phyloP scores from a whole-genome alignment of 2,888 invertebrate species.

The Megastigmus dorsalis region DNA sequence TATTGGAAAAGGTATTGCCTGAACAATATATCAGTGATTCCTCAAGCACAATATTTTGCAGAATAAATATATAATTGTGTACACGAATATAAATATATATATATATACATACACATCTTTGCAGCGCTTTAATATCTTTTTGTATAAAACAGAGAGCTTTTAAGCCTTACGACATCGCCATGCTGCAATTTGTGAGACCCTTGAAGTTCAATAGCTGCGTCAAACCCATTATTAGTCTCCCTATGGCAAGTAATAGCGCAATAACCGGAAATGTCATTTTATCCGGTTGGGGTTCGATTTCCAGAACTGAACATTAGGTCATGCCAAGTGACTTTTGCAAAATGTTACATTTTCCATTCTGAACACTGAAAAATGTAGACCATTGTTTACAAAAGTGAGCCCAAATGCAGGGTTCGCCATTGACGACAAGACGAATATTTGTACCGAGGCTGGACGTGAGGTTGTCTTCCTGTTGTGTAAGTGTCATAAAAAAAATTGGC shows the following conservation, averaged over 20 bases:
- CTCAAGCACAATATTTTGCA: no score
- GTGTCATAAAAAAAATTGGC: no score
- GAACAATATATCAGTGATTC: no score
- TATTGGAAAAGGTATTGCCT: no score
- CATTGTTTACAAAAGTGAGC: constrained; percentile 55
- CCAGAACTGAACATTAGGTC: constrained; percentile 51
- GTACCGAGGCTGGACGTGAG: constrained; percentile 60
- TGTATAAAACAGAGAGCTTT: constrained; percentile 24
- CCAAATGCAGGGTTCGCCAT: constrained; percentile 56
- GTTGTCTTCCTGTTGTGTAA: constrained; percentile 51
- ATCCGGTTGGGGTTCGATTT: constrained; percentile 75
- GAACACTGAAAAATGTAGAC: constrained; percentile 59
- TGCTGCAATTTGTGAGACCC: constrained; percentile 71
- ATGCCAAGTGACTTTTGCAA: constrained; percentile 68
- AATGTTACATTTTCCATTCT: constrained; percentile 64
- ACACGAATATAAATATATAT: no score
- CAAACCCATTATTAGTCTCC: constrained; percentile 70
- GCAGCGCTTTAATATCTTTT: no score
- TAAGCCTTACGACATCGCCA: constrained; percentile 76
- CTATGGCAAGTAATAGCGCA: constrained; percentile 62
- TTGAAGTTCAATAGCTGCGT: constrained; percentile 68
- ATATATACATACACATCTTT: background rate
- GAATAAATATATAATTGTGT: no score
- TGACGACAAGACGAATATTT: constrained; percentile 62
- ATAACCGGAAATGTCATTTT: constrained; percentile 68